A percentile compares a stretch with the other conserved stretches of the same genome.
These are phyloP conservation scores for Channa striata DNA, from an alignment of 2,797 vertebrate genomes.

Conservation along the genomic window DNA sequence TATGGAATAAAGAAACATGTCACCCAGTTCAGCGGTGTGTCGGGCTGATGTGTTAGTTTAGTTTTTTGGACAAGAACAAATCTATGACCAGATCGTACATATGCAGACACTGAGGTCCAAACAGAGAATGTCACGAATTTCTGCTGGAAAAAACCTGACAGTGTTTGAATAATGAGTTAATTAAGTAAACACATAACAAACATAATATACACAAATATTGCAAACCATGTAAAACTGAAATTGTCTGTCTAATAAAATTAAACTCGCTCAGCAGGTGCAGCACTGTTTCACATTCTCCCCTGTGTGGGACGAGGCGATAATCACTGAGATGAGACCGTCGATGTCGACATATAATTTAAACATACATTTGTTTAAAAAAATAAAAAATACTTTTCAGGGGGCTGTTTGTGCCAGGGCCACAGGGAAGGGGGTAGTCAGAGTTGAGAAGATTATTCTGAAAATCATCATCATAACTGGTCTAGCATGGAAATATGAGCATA, in stretches of 20 bases:
- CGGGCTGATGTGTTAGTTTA: too few species aligned
- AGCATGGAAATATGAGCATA: conserved; percentile 41
- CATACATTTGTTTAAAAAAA: conserved; percentile 24
- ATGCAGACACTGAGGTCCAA: too few species aligned
- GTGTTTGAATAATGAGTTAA: too few species aligned
- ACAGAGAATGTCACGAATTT: background rate
- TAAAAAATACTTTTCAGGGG: conserved; percentile 17
- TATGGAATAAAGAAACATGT: too few species aligned
- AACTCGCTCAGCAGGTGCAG: background rate
- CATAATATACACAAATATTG: background rate
- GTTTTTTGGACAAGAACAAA: too few species aligned
- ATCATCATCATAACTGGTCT: conserved; percentile 46
- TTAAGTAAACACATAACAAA: too few species aligned
- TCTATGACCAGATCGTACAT: too few species aligned
- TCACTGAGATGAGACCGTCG: conserved; percentile 9
- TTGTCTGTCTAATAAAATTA: background rate
- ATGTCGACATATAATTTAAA: conserved; percentile 32
- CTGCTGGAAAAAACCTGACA: background rate
- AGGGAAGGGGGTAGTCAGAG: conserved; percentile 20
- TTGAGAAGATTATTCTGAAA: conserved; percentile 65
- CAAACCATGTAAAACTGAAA: background rate
- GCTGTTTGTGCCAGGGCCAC: conserved; percentile 32
- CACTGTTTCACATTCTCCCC: background rate
- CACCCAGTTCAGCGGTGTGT: too few species aligned
- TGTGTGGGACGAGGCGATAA: background rate